Percentiles rank a stretch among this genome's conserved stretches.
These are phyloP conservation scores for Diarsia rubi DNA, from an alignment of 2,888 invertebrate species.

Conservation along the genomic window DNA sequence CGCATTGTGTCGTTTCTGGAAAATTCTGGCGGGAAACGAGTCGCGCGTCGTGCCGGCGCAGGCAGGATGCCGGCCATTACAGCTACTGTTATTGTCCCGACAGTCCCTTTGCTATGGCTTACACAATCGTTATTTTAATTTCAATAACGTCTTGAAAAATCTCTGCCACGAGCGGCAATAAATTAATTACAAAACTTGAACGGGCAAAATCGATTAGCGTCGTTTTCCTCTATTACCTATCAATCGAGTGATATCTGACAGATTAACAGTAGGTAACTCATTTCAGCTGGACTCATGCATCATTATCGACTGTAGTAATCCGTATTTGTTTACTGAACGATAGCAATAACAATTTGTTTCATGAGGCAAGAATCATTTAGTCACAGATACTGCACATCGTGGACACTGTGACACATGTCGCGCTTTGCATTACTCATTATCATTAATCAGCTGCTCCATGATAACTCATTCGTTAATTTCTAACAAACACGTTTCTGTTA, in stretches of 20 bases:
- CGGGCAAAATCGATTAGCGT: conserved; percentile 42
- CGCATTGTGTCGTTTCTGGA: conserved; percentile 80
- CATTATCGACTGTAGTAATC: conserved; percentile 41
- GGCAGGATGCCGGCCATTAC: conserved; percentile 86
- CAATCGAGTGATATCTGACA: conserved; percentile 55
- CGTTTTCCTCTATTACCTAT: conserved; percentile 53
- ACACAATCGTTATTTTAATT: conserved; percentile 74
- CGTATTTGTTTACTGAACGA: conserved; percentile 49
- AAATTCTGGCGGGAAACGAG: conserved; percentile 86
- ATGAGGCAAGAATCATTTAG: conserved; percentile 20
- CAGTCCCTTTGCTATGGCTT: conserved; percentile 67
- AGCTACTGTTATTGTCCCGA: conserved; percentile 75
- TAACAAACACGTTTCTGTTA: conserved; percentile 59
- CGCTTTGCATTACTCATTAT: conserved; percentile 68
- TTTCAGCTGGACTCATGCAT: conserved; percentile 32
- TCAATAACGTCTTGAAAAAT: conserved; percentile 59
- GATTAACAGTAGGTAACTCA: conserved; percentile 41
- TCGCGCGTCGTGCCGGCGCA: conserved; percentile 72
- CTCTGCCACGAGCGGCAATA: conserved; percentile 11
- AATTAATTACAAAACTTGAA: conserved; percentile 29
- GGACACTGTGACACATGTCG: conserved; percentile 65
- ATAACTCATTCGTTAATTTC: conserved; percentile 24
- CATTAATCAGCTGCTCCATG: conserved; percentile 52
- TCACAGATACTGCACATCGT: conserved; percentile 40
- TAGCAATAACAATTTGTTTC: conserved; percentile 44